Percentiles rank a stretch among this genome's conserved stretches.
phyloP scores from a whole-genome alignment of 2,888 invertebrate genomes.

The Meliscaeva auricollis region DNA sequence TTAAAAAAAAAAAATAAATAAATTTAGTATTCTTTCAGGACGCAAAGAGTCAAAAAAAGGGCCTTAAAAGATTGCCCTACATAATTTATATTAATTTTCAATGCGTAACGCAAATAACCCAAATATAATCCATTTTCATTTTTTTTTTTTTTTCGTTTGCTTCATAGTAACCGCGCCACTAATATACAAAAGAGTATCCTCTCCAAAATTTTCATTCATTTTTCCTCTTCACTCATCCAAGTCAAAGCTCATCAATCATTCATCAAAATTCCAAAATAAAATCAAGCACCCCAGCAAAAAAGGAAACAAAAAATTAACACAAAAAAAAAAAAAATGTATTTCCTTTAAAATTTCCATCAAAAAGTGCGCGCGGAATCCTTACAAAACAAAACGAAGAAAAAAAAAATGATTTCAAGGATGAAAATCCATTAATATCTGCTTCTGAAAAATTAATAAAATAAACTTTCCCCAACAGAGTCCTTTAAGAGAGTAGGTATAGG shows the following conservation, averaged over 20 bases:
- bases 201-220: conserved; percentile 20
- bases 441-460: conserved; percentile 66
- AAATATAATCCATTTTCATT: conserved; percentile 20
- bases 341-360: conserved; percentile 40
- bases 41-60: background rate
- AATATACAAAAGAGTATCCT: conserved; percentile 41
- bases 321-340: conserved; percentile 37
- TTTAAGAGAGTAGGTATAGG: no score
- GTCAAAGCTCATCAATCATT: conserved; percentile 68
- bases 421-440: conserved; percentile 71
- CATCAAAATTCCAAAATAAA: conserved; percentile 54
- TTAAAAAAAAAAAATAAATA: background rate
- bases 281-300: background rate
- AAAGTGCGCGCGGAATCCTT: conserved; percentile 24
- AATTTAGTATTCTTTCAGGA: background rate
- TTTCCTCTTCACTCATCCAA: conserved; percentile 14
- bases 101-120: conserved; percentile 54
- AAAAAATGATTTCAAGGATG: conserved; percentile 57
- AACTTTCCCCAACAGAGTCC: conserved; percentile 34
- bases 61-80: conserved; percentile 56
- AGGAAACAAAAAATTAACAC: background rate
- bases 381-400: no score
- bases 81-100: conserved; percentile 66
- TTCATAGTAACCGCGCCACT: background rate
- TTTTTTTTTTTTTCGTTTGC: background rate